Base-by-base conservation (phyloP, 2,113 vertebrate species). In the Chloropsis cyanopogon region DNA sequence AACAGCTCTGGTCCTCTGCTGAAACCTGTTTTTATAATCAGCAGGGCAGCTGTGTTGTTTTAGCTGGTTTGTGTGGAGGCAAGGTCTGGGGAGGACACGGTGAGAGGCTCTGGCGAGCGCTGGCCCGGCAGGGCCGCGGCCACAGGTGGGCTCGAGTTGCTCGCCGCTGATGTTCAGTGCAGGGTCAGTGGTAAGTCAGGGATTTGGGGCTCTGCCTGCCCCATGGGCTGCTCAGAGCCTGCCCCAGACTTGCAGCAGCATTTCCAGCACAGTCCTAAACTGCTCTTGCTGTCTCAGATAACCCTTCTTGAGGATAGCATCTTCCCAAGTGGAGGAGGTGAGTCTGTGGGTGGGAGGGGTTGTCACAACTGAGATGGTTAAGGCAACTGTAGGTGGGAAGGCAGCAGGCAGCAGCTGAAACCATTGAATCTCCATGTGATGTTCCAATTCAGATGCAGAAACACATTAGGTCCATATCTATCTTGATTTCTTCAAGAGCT, bases 11-110 rank as follows among this genome's bases (percentile, higher is more conserved):
- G 50, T 54, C 50, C 61, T 92, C 90, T 85, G 65, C 86, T 75
- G 80, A 92, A 82, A 86, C 78, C 88, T 92, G 92, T 84, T 91
- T 93, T 97, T 87, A 20, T 68, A 91, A 86, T 81, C 37, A 15
- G 41, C 82, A 15, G 6, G 9, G 86, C 93, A 96, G 96, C 94
- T 95, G 93, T 95, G 93, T 97, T 97, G 70, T 95, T 97, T 93
- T 95, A 95, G 93, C 89, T 95, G 94, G 66, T 79, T 49, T 64
- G 22, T 76, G 81, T 47, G 65, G 54, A 61, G 72, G 61, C 39
- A 46, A 14, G 94, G 91, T 41, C 94, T 68, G 86, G 73, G 71
- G 81, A 91, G 95, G 93, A 91, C 91, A 61, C 4, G 1, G 44
- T 4, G 42, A 26, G 73, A 50, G 61, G 79, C 72, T 79, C 24